Percentiles rank a stretch among this genome's conserved stretches.
These are phyloP conservation scores for Aricia agestis DNA, from an alignment of 1,140 invertebrate genomes.

Conservation along the genomic window DNA sequence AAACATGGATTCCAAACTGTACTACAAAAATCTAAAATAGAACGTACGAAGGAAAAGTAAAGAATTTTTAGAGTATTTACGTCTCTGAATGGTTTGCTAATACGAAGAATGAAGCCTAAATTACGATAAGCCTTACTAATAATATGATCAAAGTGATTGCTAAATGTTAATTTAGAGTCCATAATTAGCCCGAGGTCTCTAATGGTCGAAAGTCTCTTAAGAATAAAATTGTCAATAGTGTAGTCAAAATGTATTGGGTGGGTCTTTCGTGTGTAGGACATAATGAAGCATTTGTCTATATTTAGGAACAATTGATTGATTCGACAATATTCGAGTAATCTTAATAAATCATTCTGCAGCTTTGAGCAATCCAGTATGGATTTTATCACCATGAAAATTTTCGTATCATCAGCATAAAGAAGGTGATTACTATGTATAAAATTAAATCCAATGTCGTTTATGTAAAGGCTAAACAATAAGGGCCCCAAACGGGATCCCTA, in stretches of 20 bases:
- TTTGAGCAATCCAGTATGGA: neutral
- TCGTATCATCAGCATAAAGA: too few relatives aligned
- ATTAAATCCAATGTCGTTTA: too few relatives aligned
- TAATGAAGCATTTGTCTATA: neutral
- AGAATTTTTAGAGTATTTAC: neutral
- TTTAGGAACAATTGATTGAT: neutral
- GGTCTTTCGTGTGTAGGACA: neutral
- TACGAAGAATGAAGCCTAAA: neutral
- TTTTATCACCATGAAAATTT: neutral
- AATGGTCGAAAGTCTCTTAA: neutral
- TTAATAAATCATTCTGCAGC: neutral
- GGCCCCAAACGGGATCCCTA: too few relatives aligned
- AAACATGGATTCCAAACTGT: neutral
- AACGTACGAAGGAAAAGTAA: neutral
- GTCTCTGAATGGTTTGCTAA: neutral
- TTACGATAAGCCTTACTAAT: neutral
- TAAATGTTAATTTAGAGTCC: too few relatives aligned
- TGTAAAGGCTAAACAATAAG: too few relatives aligned
- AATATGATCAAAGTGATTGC: neutral
- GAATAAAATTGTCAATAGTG: neutral
- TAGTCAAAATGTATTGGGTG: neutral
- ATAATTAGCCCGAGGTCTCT: neutral
- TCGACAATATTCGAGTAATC: neutral
- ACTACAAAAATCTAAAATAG: neutral
- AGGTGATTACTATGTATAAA: too few relatives aligned